A percentile compares a stretch with the other conserved stretches of the same genome.
phyloP scores from a whole-genome alignment of 2,797 vertebrate species.

The Fratercula arctica region DNA sequence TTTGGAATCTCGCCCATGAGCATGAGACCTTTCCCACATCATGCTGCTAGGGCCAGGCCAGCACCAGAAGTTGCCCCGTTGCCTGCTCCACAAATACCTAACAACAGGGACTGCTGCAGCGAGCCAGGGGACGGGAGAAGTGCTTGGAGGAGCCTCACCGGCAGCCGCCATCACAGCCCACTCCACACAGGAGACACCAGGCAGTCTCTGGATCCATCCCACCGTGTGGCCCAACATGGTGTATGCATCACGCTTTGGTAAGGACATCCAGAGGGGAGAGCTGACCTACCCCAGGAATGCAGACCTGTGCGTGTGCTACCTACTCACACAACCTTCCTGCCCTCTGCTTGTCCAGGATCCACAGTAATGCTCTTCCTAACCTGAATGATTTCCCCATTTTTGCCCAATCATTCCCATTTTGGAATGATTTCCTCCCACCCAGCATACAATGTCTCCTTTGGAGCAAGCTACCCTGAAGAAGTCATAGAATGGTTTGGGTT shows the following conservation, averaged over 20 bases:
- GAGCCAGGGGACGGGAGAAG: not conserved
- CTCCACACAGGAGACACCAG: not conserved
- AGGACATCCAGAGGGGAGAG: not conserved
- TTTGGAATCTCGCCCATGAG: not conserved
- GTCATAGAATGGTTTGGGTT: too few relatives aligned
- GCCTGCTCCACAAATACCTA: not conserved
- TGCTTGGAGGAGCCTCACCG: not conserved
- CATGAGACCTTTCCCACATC: not conserved
- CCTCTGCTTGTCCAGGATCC: not conserved
- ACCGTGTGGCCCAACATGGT: accelerated
- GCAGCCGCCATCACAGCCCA: not conserved
- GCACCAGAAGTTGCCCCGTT: not conserved
- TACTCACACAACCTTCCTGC: not conserved
- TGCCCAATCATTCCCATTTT: not conserved
- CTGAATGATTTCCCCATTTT: not conserved
- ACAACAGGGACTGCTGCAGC: not conserved
- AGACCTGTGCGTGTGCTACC: not conserved
- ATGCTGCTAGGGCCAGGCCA: not conserved
- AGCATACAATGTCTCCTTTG: not conserved
- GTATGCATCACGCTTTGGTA: not conserved
- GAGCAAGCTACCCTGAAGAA: not conserved
- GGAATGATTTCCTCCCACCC: not conserved
- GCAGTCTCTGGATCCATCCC: not conserved
- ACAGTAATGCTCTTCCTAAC: not conserved
- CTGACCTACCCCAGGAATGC: not conserved